phyloP scores from a whole-genome alignment of 2,113 vertebrate species.

The Progne subis region DNA sequence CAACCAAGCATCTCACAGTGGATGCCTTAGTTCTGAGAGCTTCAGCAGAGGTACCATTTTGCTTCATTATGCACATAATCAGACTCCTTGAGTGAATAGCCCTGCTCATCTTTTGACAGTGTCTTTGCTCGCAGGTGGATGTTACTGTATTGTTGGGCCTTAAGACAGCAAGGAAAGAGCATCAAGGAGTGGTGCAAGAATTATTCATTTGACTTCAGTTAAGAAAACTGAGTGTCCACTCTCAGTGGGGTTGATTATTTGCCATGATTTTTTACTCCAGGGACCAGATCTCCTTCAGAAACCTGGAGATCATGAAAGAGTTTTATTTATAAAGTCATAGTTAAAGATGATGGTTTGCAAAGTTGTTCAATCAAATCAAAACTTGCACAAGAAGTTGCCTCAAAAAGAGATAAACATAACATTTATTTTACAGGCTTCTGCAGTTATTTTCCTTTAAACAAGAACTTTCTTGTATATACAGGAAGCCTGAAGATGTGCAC shows the following conservation, averaged over 20 bases:
- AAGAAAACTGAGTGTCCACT: neutral
- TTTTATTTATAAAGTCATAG: neutral
- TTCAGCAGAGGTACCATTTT: neutral
- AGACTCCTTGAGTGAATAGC: neutral
- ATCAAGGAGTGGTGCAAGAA: neutral
- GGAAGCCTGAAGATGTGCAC: neutral
- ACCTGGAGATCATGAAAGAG: neutral
- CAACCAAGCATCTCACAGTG: neutral
- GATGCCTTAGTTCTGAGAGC: neutral
- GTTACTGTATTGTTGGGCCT: neutral
- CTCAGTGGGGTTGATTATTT: neutral
- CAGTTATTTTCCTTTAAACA: neutral
- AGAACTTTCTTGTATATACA: neutral
- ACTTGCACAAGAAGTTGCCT: neutral
- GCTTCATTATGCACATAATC: neutral
- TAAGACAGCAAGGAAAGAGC: neutral
- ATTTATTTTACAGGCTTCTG: neutral
- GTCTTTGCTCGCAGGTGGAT: neutral
- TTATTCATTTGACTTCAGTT: neutral
- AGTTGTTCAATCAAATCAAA: neutral
- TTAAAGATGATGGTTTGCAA: neutral
- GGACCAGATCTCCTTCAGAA: neutral
- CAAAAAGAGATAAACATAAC: neutral
- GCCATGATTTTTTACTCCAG: neutral
- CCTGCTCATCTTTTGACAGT: neutral